Evolutionary conservation across 2,888 invertebrate species (phyloP).

Genomic region (Synanthedon formicaeformis): DNA sequence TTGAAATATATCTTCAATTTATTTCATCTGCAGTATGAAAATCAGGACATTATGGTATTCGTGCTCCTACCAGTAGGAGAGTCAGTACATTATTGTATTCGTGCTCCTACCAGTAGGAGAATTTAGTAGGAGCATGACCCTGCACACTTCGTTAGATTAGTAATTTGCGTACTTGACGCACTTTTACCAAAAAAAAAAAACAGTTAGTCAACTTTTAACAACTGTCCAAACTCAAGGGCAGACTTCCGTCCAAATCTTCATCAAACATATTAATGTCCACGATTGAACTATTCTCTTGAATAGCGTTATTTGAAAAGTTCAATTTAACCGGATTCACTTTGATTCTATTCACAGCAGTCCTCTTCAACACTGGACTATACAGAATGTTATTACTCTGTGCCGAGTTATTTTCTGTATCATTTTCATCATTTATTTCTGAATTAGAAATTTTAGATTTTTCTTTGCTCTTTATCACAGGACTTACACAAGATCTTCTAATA

Average conservation of each 20-base stretch:
- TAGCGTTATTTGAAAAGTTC: slow-evolving; percentile 24
- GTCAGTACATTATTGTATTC: too few species aligned
- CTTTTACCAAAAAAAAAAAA: too few species aligned
- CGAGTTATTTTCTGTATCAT: slow-evolving; percentile 10
- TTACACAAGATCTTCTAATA: slow-evolving; percentile 41
- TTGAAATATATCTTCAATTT: too few species aligned
- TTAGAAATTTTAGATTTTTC: background rate
- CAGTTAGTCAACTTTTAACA: background rate
- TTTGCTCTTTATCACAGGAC: slow-evolving; percentile 23
- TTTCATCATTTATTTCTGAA: background rate
- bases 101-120: too few species aligned
- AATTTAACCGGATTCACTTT: slow-evolving; percentile 38
- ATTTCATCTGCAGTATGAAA: too few species aligned
- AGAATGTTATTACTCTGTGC: slow-evolving; percentile 9
- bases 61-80: too few species aligned
- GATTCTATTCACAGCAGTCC: slow-evolving; percentile 25
- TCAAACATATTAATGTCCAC: slow-evolving; percentile 35
- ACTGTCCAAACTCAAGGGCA: slow-evolving; percentile 52
- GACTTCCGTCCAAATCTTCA: slow-evolving; percentile 54
- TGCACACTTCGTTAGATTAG: too few species aligned
- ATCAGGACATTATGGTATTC: too few species aligned
- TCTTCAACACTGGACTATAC: slow-evolving; percentile 35
- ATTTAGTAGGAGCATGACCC: too few species aligned
- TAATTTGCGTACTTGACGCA: too few species aligned
- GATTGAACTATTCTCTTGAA: slow-evolving; percentile 10